Evolutionary conservation across 2,113 vertebrate species (phyloP).

Genomic region (Camelus dromedarius): DNA sequence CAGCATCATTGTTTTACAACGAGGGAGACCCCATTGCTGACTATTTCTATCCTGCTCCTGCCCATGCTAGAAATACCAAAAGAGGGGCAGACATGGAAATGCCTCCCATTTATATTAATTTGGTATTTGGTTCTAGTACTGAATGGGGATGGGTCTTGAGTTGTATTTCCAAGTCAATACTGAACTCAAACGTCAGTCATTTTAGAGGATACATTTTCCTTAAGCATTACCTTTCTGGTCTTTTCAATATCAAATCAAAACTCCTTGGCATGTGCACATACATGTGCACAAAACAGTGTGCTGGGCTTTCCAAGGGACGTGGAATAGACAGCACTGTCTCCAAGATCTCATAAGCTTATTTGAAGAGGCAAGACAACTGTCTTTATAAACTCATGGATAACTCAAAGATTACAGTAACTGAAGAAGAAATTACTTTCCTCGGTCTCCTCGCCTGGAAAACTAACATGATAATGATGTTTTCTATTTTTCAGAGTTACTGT

Average conservation of each 20-base stretch:
- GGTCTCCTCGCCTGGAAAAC: not conserved
- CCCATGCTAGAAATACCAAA: conserved; percentile 75
- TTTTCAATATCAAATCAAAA: conserved; percentile 66
- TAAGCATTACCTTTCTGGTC: conserved; percentile 43
- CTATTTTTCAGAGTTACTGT: not conserved
- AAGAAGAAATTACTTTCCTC: not conserved
- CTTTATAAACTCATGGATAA: not conserved
- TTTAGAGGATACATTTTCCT: conserved; percentile 62
- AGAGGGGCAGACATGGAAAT: conserved; percentile 61
- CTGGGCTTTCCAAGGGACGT: not conserved
- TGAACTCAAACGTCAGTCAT: conserved; percentile 76
- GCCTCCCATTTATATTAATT: conserved; percentile 75
- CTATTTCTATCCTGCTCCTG: not conserved
- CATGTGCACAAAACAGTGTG: fast-evolving
- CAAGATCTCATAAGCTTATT: not conserved
- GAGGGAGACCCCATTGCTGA: not conserved
- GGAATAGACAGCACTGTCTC: not conserved
- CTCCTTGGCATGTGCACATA: not conserved
- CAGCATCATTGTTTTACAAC: conserved; percentile 47
- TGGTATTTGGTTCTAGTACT: conserved; percentile 69
- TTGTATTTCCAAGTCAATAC: conserved; percentile 79
- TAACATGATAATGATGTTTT: not conserved
- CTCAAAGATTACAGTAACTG: not conserved
- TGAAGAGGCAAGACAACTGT: not conserved
- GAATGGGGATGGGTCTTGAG: not conserved